Percentiles rank a stretch among this genome's conserved stretches.
These are phyloP conservation scores for Cephus nigrinus DNA, from an alignment of 2,888 invertebrate genomes.

Conservation along the genomic window DNA sequence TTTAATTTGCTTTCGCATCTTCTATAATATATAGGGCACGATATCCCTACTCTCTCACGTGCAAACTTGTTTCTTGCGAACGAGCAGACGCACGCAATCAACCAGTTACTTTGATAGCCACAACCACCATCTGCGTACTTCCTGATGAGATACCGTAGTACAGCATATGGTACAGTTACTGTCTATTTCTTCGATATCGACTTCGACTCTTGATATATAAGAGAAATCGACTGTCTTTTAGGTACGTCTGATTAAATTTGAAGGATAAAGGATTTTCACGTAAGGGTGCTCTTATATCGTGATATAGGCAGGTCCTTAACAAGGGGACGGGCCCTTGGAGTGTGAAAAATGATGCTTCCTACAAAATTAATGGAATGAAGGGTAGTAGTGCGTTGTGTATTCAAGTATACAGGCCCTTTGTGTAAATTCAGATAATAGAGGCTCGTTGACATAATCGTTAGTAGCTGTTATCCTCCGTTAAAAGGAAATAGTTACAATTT, in stretches of 20 bases:
- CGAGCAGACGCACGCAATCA: conserved; percentile 36
- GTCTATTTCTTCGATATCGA: neutral
- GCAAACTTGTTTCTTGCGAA: neutral
- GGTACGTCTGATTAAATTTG: neutral
- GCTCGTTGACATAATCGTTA: neutral
- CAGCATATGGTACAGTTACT: neutral
- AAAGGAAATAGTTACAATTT: neutral
- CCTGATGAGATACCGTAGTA: conserved; percentile 23
- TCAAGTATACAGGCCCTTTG: neutral
- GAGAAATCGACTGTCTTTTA: neutral
- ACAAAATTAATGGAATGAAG: neutral
- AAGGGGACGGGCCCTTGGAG: neutral
- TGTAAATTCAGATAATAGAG: neutral
- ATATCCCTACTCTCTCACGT: neutral
- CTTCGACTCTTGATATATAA: neutral
- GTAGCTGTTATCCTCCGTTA: neutral
- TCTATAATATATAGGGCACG: neutral
- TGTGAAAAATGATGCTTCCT: neutral
- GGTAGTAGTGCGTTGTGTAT: neutral
- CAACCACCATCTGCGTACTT: conserved; percentile 34
- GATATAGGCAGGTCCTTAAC: neutral
- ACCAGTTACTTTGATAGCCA: conserved; percentile 42
- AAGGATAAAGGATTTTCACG: neutral
- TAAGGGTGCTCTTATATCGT: neutral
- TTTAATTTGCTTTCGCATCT: neutral